Evolutionary conservation across 1,140 invertebrate genomes (phyloP).

Genomic region (Belonocnema kinseyi): DNA sequence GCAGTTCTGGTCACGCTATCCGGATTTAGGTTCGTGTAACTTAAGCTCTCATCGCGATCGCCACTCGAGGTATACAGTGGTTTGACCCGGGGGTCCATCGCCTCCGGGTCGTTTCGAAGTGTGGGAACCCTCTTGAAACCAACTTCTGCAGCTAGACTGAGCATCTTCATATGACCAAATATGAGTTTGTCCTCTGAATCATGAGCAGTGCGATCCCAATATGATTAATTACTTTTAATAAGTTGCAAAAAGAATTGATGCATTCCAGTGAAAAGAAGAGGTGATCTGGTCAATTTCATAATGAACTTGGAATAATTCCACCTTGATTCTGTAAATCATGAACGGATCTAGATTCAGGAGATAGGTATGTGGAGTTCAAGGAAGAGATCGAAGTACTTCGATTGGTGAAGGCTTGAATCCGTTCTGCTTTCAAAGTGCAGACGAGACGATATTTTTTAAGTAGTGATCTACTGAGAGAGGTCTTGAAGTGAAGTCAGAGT

Average conservation of each 20-base stretch:
- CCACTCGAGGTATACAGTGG: conserved; percentile 66
- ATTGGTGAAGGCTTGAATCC: conserved; percentile 33
- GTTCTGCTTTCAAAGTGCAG: conserved; percentile 36
- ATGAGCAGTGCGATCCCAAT: not conserved
- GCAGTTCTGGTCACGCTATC: conserved; percentile 23
- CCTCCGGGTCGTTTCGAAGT: conserved; percentile 67
- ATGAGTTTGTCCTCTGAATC: conserved; percentile 36
- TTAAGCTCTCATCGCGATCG: conserved; percentile 56
- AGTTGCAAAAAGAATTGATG: no score
- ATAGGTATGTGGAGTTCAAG: conserved; percentile 41
- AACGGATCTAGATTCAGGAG: conserved; percentile 19
- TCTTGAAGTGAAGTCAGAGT: conserved; percentile 56
- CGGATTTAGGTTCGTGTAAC: conserved; percentile 63
- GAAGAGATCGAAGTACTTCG: conserved; percentile 16
- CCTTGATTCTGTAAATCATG: conserved; percentile 5
- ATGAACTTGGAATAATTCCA: not conserved
- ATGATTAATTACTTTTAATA: no score
- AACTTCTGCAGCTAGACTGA: conserved; percentile 63
- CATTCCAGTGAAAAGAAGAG: not conserved
- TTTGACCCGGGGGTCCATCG: conserved; percentile 71
- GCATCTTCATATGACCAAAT: conserved; percentile 25
- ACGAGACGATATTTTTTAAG: conserved; percentile 50
- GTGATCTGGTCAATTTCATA: not conserved
- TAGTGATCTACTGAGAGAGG: conserved; percentile 32
- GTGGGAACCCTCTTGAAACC: conserved; percentile 71